Evolutionary conservation across 2,797 vertebrate genomes (phyloP).

Genomic region (Otus scops): DNA sequence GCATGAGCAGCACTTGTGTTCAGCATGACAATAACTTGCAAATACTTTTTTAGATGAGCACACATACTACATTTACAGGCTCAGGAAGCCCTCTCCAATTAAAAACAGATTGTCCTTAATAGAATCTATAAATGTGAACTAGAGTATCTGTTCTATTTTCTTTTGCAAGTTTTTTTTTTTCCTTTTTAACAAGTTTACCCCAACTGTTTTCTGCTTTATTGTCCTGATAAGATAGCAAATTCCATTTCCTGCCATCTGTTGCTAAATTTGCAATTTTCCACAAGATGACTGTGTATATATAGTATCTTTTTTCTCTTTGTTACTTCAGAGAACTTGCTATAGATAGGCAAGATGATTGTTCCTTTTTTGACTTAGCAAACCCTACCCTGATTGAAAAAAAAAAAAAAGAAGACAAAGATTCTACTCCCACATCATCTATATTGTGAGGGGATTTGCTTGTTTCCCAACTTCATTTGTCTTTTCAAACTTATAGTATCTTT

Average conservation of each 20-base stretch:
- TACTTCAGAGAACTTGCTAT: neutral
- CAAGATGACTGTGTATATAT: neutral
- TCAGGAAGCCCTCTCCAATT: slow-evolving; percentile 9
- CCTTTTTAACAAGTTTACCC: neutral
- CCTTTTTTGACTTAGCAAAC: neutral
- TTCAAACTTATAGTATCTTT: neutral
- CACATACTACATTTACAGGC: neutral
- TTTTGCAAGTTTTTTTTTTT: neutral
- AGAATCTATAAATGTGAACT: slow-evolving; percentile 16
- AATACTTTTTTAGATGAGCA: neutral
- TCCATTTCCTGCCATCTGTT: slow-evolving; percentile 37
- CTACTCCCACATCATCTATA: neutral
- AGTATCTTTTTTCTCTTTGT: neutral
- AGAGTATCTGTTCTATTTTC: neutral
- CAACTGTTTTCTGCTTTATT: slow-evolving; percentile 15
- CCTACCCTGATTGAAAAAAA: neutral
- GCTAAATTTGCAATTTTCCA: neutral
- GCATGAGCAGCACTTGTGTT: neutral
- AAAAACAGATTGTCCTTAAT: slow-evolving; percentile 31
- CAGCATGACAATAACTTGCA: neutral
- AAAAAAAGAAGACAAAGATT: neutral
- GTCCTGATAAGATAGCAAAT: slow-evolving; percentile 9
- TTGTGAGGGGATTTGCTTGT: neutral
- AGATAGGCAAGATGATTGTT: neutral
- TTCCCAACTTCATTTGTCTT: neutral